Evolutionary conservation across 2,888 invertebrate species (phyloP), one percentile per base, ranked within the genome.

Genomic region (Aphodius sticticus): DNA sequence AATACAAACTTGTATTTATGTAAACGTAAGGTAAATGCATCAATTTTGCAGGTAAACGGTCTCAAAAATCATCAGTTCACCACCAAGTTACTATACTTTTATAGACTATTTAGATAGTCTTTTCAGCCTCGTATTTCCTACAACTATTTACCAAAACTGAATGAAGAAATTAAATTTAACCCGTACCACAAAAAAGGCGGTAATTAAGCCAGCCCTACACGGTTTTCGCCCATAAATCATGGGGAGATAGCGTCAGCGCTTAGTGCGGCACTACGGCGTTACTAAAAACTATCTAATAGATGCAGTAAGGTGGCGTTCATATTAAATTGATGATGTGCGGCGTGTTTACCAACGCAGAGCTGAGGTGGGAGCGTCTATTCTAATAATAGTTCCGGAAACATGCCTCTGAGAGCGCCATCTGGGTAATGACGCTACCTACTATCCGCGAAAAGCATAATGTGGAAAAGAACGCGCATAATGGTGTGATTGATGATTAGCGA

Each of bases 201-300:
- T 37, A 74, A 74, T 74, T 74, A 74, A 35, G 37, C 35, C 36
- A n/a, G 14, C 6, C 74, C 26, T 74, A 70, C 26, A 74, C 35
- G 35, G 26, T 37, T 3, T 37, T 37, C 35, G 74, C n/a, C 36
- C 37, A n/a, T 74, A 74, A 74, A 74, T 37, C 37, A 74, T 36
- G 37, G n/a, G 36, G 36, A 74, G 74, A 74, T 74, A 74, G 37
- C 74, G 74, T 74, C 74, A 74, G 36, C 35, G 71, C 35, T 35
- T 74, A 74, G 74, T 12, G 74, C 37, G 74, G 16, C 26, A 26
- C 26, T 3, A 3, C 53, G 53, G 53, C 53, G 7, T 53, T 12
- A 53, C 53, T 53, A 53, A 53, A 53, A 74, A 74, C 74, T 74
- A 74, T 74, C 37, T 74, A 74, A 74, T 74, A 74, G 74, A 74